Conservation (phyloP, 2,113 vertebrate genomes). For the Xiphorhynchus elegans region DNA sequence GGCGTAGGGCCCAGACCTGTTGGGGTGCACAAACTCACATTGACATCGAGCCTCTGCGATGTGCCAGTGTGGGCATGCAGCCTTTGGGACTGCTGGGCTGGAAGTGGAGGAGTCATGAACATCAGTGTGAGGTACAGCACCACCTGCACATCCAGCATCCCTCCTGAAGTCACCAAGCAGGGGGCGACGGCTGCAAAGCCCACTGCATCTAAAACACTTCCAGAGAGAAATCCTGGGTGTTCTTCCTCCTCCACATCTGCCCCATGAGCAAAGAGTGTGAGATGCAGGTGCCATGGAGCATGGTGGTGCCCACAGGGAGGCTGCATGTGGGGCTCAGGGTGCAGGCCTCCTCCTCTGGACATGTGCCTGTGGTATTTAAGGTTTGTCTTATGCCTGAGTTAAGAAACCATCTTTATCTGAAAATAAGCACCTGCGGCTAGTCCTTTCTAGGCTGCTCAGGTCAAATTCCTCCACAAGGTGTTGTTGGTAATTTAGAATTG, state of each 20-base stretch:
- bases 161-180: fast-evolving
- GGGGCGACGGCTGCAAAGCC: fast-evolving
- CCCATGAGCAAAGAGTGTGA: fast-evolving
- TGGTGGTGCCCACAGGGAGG: fast-evolving
- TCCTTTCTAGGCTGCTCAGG: background rate
- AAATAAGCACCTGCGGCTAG: slow-evolving; percentile 34
- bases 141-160: fast-evolving
- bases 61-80: fast-evolving
- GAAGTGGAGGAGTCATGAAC: background rate
- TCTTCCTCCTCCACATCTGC: background rate
- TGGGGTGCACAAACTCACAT: fast-evolving
- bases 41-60: fast-evolving
- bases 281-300: fast-evolving
- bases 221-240: background rate
- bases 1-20: background rate
- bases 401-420: background rate
- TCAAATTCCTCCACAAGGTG: slow-evolving; percentile 36
- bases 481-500: slow-evolving; percentile 43
- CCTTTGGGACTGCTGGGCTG: fast-evolving
- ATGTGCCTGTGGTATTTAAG: background rate
- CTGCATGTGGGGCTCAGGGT: background rate
- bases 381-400: background rate
- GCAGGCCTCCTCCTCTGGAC: background rate
- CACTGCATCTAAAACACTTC: background rate
- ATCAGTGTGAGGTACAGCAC: fast-evolving